phyloP scores from a whole-genome alignment of 92 coral and sea anemone species.

The Chrysogorgia sp. region DNA sequence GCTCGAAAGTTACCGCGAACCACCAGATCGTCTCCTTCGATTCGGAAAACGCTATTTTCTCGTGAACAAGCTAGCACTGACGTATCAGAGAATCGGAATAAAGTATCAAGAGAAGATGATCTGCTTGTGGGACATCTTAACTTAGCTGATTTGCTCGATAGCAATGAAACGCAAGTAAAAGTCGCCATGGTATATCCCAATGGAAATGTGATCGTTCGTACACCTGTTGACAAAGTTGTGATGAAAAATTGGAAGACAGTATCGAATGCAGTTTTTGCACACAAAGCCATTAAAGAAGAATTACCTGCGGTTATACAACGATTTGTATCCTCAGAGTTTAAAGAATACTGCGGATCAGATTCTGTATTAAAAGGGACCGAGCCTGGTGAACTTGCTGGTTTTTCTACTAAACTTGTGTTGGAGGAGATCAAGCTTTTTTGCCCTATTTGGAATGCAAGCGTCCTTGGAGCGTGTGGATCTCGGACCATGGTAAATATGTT shows the following conservation, averaged over 20 bases:
- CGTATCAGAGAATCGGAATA: too few relatives aligned
- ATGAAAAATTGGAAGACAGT: conserved; percentile 15
- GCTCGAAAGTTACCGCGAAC: conserved; percentile 17
- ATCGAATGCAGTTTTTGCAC: conserved; percentile 52
- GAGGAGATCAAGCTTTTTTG: conserved; percentile 29
- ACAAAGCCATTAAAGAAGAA: conserved; percentile 30
- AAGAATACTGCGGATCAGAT: conserved; percentile 52
- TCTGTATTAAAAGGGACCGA: conserved; percentile 50
- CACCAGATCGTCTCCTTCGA: background rate
- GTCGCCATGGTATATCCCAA: conserved; percentile 15
- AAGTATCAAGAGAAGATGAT: too few relatives aligned
- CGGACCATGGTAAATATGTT: conserved; percentile 5
- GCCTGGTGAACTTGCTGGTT: conserved; percentile 48
- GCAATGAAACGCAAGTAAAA: background rate
- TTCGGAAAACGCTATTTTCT: background rate
- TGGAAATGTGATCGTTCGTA: conserved; percentile 25
- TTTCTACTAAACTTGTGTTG: conserved; percentile 44
- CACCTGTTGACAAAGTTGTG: conserved; percentile 11
- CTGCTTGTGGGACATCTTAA: too few relatives aligned
- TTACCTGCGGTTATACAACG: conserved; percentile 32
- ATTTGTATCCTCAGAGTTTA: conserved; percentile 37
- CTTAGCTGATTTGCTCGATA: background rate
- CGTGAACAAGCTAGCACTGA: too few relatives aligned
- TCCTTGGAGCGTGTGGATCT: conserved; percentile 56
- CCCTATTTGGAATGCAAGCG: conserved; percentile 51